A percentile compares a stretch with the other conserved stretches of the same genome.
Evolutionary conservation across 2,797 vertebrate genomes (phyloP).

Genomic region (Graptemys geographica): DNA sequence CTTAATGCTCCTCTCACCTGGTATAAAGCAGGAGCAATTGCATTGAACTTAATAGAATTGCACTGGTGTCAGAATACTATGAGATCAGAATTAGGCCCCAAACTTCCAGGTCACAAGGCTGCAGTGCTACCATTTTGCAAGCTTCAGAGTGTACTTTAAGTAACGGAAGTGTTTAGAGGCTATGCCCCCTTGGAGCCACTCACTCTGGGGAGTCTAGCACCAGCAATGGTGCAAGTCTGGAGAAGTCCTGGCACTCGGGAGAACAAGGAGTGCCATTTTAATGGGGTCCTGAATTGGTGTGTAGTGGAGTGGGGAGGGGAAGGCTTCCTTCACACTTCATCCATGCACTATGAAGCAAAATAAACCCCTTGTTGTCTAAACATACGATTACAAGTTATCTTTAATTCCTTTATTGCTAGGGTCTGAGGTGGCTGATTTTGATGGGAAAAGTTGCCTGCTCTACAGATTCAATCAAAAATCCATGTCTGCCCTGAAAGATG

Average conservation of each 20-base stretch:
- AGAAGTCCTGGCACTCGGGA: not conserved
- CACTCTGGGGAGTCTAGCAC: not conserved
- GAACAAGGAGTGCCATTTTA: not conserved
- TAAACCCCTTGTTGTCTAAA: not conserved
- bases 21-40: not conserved
- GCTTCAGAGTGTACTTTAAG: not conserved
- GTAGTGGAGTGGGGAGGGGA: not conserved
- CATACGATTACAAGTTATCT: constrained; percentile 15
- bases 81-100: not conserved
- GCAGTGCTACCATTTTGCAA: not conserved
- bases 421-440: constrained; percentile 90
- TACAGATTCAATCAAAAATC: constrained; percentile 85
- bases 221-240: not conserved
- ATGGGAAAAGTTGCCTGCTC: constrained; percentile 88
- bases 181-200: not conserved
- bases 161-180: not conserved
- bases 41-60: not conserved
- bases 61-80: not conserved
- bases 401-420: constrained; percentile 82
- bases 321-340: not conserved
- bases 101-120: not conserved
- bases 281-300: rapidly evolving
- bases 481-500: constrained; percentile 80
- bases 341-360: not conserved
- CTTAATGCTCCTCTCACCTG: rapidly evolving